Evolutionary conservation across 2,888 invertebrate genomes (phyloP), one percentile per base, ranked within the genome.

Genomic region (Agriopis marginaria): DNA sequence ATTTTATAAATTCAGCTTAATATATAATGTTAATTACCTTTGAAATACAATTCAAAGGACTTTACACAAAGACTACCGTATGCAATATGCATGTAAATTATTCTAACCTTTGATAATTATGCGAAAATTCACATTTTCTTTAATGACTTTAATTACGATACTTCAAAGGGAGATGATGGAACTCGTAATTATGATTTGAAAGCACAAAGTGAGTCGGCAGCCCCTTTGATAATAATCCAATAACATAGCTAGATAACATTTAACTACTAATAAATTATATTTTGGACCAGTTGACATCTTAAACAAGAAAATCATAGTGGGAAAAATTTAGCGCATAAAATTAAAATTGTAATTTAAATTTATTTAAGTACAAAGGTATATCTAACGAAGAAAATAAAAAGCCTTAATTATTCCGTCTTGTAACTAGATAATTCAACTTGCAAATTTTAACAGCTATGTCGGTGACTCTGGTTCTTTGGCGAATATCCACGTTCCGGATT

Each of bases 51-150:
- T 60, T 49, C n/a, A 60, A 60, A 49, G 32, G 32, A 49, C 39
- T 39, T 45, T 32, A 7, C 45, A 32, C 44, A 11, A 58, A 44
- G 45, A 45, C 49, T 47, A 14, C 23, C 58, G 44, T 62, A 53
- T 53, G 62, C 53, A 62, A 62, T 53, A 62, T 53, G 53, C 62
- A 53, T 62, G 10, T 32, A 62, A 62, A 62, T 51, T 53, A 44
- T 51, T 44, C 56, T 56, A 44, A 17, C 23, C 53, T 62, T 62
- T 53, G 62, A 62, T 42, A 62, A 62, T 23, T 62, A 62, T 62
- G 53, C 53, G 42, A 62, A 62, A 53, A 61, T 42, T 61, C 51
- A 44, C 42, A 12, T 44, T 42, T 62, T 62, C 62, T 51, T 53
- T 23, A 62, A 51, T 12, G 42, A 23, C 53, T 51, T 60, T 62